Percentiles rank a stretch among this genome's conserved stretches.
Evolutionary conservation across 1,140 invertebrate genomes (phyloP).

Genomic region (Cydia pomonella): DNA sequence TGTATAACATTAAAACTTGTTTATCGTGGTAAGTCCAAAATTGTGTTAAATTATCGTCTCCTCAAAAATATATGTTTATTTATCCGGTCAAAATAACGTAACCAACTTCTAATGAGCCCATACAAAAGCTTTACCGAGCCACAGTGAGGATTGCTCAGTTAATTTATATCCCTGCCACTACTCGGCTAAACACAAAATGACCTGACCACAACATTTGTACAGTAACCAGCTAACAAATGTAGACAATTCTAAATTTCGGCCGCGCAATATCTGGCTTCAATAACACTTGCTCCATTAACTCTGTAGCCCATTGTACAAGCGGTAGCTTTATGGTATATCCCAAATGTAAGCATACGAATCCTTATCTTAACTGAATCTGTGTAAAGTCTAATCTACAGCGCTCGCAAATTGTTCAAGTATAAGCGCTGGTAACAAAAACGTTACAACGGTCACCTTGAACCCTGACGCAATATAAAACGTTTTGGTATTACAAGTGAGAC

Average conservation of each 20-base stretch:
- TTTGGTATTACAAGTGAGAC: not conserved
- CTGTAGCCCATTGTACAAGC: slow-evolving; percentile 60
- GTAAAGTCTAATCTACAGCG: slow-evolving; percentile 17
- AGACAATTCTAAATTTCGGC: slow-evolving; percentile 56
- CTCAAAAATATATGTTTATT: not conserved
- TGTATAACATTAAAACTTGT: no score
- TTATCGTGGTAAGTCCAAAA: no score
- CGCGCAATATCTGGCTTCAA: slow-evolving; percentile 68
- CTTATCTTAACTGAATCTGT: not conserved
- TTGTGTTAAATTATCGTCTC: no score
- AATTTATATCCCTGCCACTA: slow-evolving; percentile 28
- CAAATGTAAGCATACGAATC: slow-evolving; percentile 15
- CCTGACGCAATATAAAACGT: not conserved
- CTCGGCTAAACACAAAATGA: slow-evolving; percentile 35
- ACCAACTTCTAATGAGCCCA: slow-evolving; percentile 4
- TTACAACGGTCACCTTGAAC: not conserved
- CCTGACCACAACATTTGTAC: slow-evolving; percentile 53
- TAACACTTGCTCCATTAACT: slow-evolving; percentile 74
- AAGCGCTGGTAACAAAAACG: not conserved
- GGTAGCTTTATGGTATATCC: slow-evolving; percentile 44
- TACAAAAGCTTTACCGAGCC: slow-evolving; percentile 15
- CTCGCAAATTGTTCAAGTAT: not conserved
- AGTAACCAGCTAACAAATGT: slow-evolving; percentile 43
- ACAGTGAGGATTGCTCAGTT: slow-evolving; percentile 30
- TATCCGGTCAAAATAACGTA: not conserved